Evolutionary conservation across 2,113 vertebrate genomes (phyloP).

Genomic region (Oryzias woworae): DNA sequence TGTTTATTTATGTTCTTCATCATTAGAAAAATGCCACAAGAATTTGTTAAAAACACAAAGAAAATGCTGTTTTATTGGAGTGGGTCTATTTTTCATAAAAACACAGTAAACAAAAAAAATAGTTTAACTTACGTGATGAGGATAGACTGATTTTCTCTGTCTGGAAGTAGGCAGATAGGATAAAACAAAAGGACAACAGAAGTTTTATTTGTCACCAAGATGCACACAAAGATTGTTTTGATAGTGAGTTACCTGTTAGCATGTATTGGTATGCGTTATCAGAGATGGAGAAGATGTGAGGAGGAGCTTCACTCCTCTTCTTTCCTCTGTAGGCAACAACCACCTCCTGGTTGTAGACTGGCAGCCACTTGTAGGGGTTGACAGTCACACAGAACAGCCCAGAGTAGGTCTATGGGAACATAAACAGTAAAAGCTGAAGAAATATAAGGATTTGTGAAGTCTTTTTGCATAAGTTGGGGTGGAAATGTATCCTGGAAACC

Average conservation of each 20-base stretch:
- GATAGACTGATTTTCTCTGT: slow-evolving; percentile 74
- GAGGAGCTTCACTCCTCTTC: slow-evolving; percentile 89
- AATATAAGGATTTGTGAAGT: not conserved
- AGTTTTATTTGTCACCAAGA: not conserved
- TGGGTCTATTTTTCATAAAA: no score
- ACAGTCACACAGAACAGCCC: slow-evolving; percentile 89
- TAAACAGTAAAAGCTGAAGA: not conserved
- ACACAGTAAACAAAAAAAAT: no score
- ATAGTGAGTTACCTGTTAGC: slow-evolving; percentile 79
- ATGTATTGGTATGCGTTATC: slow-evolving; percentile 92
- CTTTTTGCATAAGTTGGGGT: not conserved
- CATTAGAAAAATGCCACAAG: no score
- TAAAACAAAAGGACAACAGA: not conserved
- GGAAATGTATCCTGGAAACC: not conserved
- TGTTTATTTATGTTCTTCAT: no score
- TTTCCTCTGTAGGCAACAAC: slow-evolving; percentile 88
- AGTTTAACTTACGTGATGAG: slow-evolving; percentile 67
- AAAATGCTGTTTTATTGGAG: no score
- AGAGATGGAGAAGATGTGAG: slow-evolving; percentile 94
- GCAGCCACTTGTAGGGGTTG: slow-evolving; percentile 91
- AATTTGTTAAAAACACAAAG: no score
- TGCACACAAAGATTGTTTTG: not conserved
- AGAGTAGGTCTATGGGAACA: slow-evolving; percentile 67
- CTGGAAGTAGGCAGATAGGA: slow-evolving; percentile 38
- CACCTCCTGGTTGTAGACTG: slow-evolving; percentile 87